Conservation (phyloP, 2,113 vertebrate genomes). For the Pelvicachromis taeniatus region DNA sequence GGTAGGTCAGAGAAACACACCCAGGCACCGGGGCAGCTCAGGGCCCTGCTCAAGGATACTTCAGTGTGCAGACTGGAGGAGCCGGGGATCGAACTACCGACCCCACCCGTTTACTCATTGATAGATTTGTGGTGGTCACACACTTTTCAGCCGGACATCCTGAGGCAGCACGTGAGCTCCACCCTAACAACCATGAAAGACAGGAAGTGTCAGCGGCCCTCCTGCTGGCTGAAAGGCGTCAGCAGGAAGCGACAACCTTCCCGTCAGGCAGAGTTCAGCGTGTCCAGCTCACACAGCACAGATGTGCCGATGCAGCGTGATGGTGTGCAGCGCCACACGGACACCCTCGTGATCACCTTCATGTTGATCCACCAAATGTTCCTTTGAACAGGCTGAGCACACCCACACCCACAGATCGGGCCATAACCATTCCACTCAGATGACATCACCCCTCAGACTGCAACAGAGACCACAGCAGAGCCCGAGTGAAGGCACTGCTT, state of each 20-base stretch:
- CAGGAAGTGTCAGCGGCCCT: not conserved
- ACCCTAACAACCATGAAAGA: not conserved
- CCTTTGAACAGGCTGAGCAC: not conserved
- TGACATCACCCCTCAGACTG: not conserved
- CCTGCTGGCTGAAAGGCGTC: not conserved
- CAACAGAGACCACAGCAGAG: not conserved
- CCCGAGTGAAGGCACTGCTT: not conserved
- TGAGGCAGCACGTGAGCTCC: not conserved
- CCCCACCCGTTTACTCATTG: not conserved
- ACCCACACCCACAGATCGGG: not conserved
- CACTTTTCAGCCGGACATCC: not conserved
- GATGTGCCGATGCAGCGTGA: not conserved
- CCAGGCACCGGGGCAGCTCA: not conserved
- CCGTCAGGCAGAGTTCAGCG: not conserved
- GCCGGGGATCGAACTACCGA: fast-evolving
- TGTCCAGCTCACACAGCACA: not conserved
- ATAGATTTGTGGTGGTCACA: not conserved
- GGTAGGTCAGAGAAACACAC: no score
- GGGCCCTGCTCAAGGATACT: not conserved
- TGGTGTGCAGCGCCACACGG: not conserved
- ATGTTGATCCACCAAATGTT: not conserved
- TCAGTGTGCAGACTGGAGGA: not conserved
- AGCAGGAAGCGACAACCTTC: not conserved
- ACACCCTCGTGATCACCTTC: not conserved
- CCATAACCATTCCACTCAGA: not conserved